Evolutionary conservation across 2,888 invertebrate genomes (phyloP).

Genomic region (Punctoribates punctum): DNA sequence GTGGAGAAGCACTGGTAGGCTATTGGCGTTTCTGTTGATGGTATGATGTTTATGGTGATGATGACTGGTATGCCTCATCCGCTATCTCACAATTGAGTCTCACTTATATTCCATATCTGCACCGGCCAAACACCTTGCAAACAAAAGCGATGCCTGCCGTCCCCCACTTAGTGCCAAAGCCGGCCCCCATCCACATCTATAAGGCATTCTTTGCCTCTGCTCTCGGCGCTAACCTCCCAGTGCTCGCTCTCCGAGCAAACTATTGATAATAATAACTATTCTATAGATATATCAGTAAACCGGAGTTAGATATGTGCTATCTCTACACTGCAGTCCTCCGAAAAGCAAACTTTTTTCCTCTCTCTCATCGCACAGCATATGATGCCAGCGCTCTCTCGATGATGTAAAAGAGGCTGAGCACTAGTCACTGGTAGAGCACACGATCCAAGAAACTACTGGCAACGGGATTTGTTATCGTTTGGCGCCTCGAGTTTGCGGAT

Average conservation of each 20-base stretch:
- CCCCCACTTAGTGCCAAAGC: background rate
- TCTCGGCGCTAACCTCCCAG: constrained; percentile 6
- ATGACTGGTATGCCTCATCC: constrained; percentile 34
- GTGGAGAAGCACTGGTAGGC: background rate
- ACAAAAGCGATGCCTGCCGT: constrained; percentile 16
- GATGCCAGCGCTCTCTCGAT: background rate
- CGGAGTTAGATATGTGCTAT: constrained; percentile 32
- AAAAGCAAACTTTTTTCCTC: constrained; percentile 30
- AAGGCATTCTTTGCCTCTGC: background rate
- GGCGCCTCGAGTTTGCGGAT: constrained; percentile 34
- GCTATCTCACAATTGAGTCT: constrained; percentile 32
- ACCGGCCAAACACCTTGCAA: constrained; percentile 33
- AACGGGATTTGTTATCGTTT: constrained; percentile 27
- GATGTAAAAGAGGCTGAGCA: constrained; percentile 27
- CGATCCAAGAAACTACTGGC: constrained; percentile 33
- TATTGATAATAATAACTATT: constrained; percentile 34
- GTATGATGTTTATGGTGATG: constrained; percentile 33
- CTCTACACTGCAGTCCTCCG: constrained; percentile 29
- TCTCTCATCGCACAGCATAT: background rate
- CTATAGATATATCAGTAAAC: constrained; percentile 32
- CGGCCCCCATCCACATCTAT: background rate
- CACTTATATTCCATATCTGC: constrained; percentile 31
- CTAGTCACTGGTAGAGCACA: no score
- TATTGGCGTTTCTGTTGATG: background rate
- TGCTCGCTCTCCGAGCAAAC: background rate